Percentiles rank a stretch among this genome's conserved stretches.
Evolutionary conservation across 2,888 invertebrate genomes (phyloP).

Genomic region (Metopia argyrocephala): DNA sequence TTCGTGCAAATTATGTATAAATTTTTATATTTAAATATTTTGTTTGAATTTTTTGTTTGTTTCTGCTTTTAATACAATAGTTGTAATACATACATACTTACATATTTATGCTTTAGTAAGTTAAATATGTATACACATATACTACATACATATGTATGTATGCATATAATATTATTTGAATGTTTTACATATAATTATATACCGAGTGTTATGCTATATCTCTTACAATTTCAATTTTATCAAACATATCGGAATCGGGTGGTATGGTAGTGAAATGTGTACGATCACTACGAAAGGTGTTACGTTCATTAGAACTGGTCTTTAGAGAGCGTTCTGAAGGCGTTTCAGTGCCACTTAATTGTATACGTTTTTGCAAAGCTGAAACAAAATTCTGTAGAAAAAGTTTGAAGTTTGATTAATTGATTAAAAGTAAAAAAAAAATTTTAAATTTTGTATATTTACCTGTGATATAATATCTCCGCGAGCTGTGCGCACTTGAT

Average conservation of each 20-base stretch:
- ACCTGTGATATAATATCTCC: constrained; percentile 95
- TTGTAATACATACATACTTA: constrained; percentile 38
- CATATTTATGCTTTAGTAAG: not conserved
- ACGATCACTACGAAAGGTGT: constrained; percentile 86
- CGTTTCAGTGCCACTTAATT: constrained; percentile 80
- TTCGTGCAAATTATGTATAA: too few relatives aligned
- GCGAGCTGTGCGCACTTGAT: constrained; percentile 92
- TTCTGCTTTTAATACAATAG: constrained; percentile 26
- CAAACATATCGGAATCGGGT: constrained; percentile 82
- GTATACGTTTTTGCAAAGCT: constrained; percentile 87
- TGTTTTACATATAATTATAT: constrained; percentile 75
- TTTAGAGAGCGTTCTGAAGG: constrained; percentile 80
- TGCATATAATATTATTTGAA: not conserved
- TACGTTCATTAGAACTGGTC: constrained; percentile 84
- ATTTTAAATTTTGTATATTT: constrained; percentile 51
- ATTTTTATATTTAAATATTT: not conserved
- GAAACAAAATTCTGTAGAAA: constrained; percentile 87
- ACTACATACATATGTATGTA: not conserved
- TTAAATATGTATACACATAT: not conserved
- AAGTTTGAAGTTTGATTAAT: not conserved
- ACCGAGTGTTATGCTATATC: constrained; percentile 79
- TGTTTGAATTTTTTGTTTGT: not conserved
- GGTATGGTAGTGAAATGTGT: constrained; percentile 88
- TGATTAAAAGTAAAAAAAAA: too few relatives aligned
- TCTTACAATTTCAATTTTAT: constrained; percentile 78